Percentiles rank a stretch among this genome's conserved stretches.
phyloP scores from a whole-genome alignment of 2,113 vertebrate species.

The Upupa epops region DNA sequence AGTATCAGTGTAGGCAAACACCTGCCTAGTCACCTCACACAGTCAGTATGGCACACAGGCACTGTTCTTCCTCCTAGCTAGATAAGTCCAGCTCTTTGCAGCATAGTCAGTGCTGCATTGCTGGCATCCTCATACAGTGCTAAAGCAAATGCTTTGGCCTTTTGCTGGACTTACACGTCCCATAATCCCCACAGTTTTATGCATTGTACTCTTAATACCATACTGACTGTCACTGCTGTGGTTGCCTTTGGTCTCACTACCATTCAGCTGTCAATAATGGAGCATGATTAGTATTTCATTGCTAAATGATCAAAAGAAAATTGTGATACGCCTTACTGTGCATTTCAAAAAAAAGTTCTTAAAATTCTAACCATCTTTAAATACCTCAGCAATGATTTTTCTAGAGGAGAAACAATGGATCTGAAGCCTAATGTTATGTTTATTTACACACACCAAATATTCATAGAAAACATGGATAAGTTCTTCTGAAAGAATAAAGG shows the following conservation, averaged over 20 bases:
- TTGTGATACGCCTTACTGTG: background rate
- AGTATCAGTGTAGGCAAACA: background rate
- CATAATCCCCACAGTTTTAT: background rate
- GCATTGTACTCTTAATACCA: background rate
- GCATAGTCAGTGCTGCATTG: background rate
- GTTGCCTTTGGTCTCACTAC: no score
- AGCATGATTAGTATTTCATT: background rate
- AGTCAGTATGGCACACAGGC: rapidly evolving
- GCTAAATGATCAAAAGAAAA: background rate
- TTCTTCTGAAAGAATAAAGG: background rate
- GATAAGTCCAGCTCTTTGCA: background rate
- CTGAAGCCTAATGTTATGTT: background rate
- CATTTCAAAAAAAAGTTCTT: background rate
- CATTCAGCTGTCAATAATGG: background rate
- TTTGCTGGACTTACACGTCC: background rate
- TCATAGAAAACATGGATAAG: background rate
- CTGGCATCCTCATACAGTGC: background rate
- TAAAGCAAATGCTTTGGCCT: background rate
- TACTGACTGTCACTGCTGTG: background rate
- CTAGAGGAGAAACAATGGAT: background rate
- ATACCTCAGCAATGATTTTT: background rate
- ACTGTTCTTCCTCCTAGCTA: no score
- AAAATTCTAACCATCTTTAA: background rate
- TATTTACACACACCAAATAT: background rate
- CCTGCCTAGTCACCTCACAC: background rate